phyloP scores from a whole-genome alignment of 1,140 invertebrate species.

The Araneus ventricosus region DNA sequence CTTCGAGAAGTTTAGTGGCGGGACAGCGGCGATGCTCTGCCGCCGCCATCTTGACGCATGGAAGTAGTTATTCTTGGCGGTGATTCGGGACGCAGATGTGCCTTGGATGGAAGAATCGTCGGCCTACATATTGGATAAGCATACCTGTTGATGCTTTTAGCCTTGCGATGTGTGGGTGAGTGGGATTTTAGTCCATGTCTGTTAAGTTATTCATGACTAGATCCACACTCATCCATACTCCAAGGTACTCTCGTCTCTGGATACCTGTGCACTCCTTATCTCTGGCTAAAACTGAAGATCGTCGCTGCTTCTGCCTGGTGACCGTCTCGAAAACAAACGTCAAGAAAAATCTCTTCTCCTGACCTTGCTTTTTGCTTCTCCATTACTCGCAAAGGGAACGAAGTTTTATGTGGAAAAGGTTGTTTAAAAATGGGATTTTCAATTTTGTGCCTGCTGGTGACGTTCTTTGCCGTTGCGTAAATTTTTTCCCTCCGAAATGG shows the following conservation, averaged over 20 bases:
- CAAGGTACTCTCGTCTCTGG: conserved; percentile 33
- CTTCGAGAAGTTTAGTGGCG: conserved; percentile 42
- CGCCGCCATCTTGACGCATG: conserved; percentile 62
- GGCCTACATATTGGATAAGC: conserved; percentile 21
- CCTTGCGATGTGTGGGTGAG: conserved; percentile 71
- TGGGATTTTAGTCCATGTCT: conserved; percentile 74
- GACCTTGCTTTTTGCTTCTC: too few relatives aligned
- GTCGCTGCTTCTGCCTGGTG: neutral
- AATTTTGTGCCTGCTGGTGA: too few relatives aligned
- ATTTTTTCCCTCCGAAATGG: too few relatives aligned
- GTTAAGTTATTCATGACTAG: conserved; percentile 67
- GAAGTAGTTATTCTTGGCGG: conserved; percentile 29
- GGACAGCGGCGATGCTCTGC: conserved; percentile 48
- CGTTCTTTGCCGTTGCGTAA: too few relatives aligned
- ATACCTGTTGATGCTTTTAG: conserved; percentile 68
- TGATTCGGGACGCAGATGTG: conserved; percentile 43
- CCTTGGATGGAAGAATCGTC: neutral
- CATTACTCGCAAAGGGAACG: too few relatives aligned
- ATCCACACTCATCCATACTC: conserved; percentile 74
- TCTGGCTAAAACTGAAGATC: neutral
- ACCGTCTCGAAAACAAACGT: neutral
- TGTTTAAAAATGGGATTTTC: too few relatives aligned
- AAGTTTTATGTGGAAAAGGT: too few relatives aligned
- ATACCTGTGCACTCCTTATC: conserved; percentile 51
- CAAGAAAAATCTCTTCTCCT: neutral